Evolutionary conservation across 2,888 invertebrate genomes (phyloP), one percentile per base, ranked within the genome.

Genomic region (Chelonus formosanus): DNA sequence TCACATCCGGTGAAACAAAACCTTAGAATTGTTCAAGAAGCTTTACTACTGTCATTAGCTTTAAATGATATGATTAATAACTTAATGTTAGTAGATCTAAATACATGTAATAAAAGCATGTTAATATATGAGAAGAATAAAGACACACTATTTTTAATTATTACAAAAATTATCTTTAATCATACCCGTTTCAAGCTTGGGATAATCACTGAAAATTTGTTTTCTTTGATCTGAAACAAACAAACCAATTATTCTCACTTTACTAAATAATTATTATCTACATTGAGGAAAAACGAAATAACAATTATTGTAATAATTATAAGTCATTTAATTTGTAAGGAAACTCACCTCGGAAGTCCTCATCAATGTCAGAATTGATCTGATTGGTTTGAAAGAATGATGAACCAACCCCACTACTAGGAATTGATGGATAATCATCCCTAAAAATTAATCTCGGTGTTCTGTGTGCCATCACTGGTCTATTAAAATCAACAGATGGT

Each of bases 141-240:
- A 40, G 6, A 52, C 20, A 40, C 6, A 40, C 6, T 4, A 40
- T 40, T 4, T 48, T n/a, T 10, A 10, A 48, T 48, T n/a, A 44
- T 44, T 44, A 48, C 43, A 5, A 58, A 58, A 20, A 48, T 10
- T 40, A 36, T 48, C 5, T 53, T 3, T 40, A 61, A 31, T 61
- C 80, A 65, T 82, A 84, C 84, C 84, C 76, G 82, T 79, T 72
- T 84, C 84, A 63, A 84, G 66, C 67, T 82, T 78, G 6, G 83
- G 83, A 70, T 78, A 83, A 67, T 84, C 84, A 69, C 79, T 81
- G 73, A 75, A 76, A 40, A 78, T 74, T 73, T 82, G 84, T 70
- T 84, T 83, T 67, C 83, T 76, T 67, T 82, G 82, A 77, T 84
- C 84, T 83, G 80, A 67, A 79, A 79, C 69, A 57, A 70, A 31